Base-by-base conservation (phyloP, 2,888 invertebrate genomes). In the Catocala nupta region DNA sequence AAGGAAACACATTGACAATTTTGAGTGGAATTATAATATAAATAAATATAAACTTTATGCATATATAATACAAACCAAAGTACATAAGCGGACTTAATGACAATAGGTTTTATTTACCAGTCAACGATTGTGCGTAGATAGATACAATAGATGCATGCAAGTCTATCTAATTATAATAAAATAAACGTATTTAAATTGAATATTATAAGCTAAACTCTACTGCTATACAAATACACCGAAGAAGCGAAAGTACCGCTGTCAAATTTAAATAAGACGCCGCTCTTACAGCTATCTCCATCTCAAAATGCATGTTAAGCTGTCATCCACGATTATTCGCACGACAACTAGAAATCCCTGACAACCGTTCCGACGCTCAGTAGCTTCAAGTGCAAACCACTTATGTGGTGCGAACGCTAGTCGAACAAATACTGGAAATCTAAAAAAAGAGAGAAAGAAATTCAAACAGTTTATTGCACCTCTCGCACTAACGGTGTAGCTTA, bases 391-490 rank as follows among this genome's bases (percentile, higher is more conserved):
- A 49, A 49, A 34, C 25, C 45, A 7, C 13, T 55, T 47, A 55
- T 5, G 34, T 13, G 10, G 13, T 13, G 34, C 34, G n/a, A 34
- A 34, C 9, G 9, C 6, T 12, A 36, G 44, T n/a, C 34, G 13
- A 55, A 8, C n/a, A 34, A 34, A 45, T n/a, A 36, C 36, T 10
- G 9, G 5, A 45, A 47, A 36, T 36, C 11, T 13, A 11, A 55
- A 55, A 36, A n/a, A 39, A 47, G 11, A 11, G 36, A 55, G 47
- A 12, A 33, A 25, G 12, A 34, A 54, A 34, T 25, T 25, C 43
- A 55, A 48, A 55, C 48, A 39, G 36, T 55, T 48, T 55, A 55
- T 45, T 47, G 34, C 55, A 45, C 39, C 34, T 45, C 12, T 34
- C 16, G 5, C 13, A 44, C 16, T 33, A 33, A 33, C 25, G 16